Evolutionary conservation across 2,797 vertebrate genomes (phyloP).

Genomic region (Acanthurus leucopareius): DNA sequence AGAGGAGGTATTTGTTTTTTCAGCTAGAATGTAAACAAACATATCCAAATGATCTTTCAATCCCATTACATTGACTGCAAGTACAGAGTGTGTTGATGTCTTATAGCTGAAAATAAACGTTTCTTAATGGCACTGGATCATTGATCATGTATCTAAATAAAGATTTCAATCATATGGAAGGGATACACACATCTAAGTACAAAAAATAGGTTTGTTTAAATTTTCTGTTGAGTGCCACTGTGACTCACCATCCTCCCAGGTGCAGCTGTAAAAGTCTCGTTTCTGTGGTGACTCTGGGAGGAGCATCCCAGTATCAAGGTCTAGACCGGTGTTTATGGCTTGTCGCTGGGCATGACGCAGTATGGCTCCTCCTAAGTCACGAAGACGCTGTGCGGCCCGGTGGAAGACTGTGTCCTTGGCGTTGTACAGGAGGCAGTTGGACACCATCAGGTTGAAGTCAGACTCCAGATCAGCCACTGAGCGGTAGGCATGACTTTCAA

Average conservation of each 20-base stretch:
- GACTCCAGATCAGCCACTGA: conserved; percentile 94
- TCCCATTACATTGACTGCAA: background rate
- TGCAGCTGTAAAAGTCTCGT: conserved; percentile 93
- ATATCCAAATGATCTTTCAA: background rate
- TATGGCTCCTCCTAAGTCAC: conserved; percentile 93
- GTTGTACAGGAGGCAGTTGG: conserved; percentile 99
- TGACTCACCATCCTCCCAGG: conserved; percentile 95
- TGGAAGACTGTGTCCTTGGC: conserved; percentile 97
- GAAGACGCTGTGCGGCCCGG: conserved; percentile 92
- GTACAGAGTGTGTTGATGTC: background rate
- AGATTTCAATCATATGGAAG: background rate
- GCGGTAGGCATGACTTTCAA: conserved; percentile 93
- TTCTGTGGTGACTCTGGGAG: conserved; percentile 91
- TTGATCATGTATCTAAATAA: background rate
- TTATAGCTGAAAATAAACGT: background rate
- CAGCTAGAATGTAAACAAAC: background rate
- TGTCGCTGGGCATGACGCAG: conserved; percentile 94
- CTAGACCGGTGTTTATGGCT: conserved; percentile 93
- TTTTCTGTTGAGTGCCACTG: background rate
- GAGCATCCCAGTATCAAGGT: conserved; percentile 92
- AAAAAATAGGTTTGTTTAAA: background rate
- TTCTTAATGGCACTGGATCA: background rate
- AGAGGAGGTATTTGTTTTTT: background rate
- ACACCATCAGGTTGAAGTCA: conserved; percentile 98
- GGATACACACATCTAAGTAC: background rate